Conservation (phyloP, 2,888 invertebrate species). For the Ashinkailepas kermadecensis region DNA sequence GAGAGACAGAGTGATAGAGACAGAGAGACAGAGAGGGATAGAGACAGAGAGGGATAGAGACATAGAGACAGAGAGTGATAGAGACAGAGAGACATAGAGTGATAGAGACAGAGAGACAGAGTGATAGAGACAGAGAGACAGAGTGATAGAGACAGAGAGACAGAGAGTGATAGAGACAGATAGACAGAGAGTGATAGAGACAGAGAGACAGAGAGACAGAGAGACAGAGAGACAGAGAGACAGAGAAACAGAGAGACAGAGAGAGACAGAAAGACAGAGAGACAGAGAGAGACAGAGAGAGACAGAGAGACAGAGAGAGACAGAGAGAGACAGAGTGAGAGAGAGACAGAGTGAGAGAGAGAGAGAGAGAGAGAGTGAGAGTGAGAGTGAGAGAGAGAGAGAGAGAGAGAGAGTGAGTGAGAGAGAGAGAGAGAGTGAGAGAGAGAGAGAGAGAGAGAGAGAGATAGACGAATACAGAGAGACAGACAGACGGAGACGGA, state of each 20-base stretch:
- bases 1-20: neutral
- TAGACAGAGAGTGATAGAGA: neutral
- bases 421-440: neutral
- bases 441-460: neutral
- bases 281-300: neutral
- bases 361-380: neutral
- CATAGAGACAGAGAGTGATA: neutral
- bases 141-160: neutral
- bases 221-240: neutral
- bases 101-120: neutral
- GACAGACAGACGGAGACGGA: neutral
- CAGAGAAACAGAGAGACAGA: neutral
- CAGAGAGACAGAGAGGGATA: neutral
- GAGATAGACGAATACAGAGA: constrained; percentile 1
- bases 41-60: neutral
- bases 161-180: neutral
- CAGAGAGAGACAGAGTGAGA: neutral
- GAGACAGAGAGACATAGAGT: neutral
- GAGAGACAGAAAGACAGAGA: neutral
- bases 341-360: neutral
- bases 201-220: constrained; percentile 1
- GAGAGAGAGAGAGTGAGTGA: neutral
- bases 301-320: neutral
- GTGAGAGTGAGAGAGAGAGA: neutral
- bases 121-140: neutral